A percentile compares a stretch with the other conserved stretches of the same genome.
These are phyloP conservation scores for Exocentrus adspersus DNA, from an alignment of 2,888 invertebrate species.

Conservation along the genomic window DNA sequence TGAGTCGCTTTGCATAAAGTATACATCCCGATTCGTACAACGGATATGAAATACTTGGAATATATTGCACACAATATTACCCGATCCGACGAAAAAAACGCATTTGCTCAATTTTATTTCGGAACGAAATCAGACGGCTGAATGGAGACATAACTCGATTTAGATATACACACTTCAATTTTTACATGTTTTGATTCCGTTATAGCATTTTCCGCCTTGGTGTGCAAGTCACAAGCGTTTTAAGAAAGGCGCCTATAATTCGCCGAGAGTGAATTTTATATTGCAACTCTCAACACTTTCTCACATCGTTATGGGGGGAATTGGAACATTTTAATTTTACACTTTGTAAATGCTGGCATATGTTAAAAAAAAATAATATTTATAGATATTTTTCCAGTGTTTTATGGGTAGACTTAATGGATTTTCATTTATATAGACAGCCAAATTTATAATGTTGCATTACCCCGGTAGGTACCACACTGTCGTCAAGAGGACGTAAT, in stretches of 20 bases:
- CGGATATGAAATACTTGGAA: too few species aligned
- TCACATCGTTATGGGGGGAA: conserved; percentile 5
- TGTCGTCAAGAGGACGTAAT: too few species aligned
- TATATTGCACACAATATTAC: neutral
- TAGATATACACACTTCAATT: conserved; percentile 40
- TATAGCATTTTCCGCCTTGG: conserved; percentile 35
- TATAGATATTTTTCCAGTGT: too few species aligned
- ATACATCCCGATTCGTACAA: too few species aligned
- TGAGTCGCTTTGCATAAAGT: too few species aligned
- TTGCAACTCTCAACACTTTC: conserved; percentile 14
- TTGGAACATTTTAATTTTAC: neutral
- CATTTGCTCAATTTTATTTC: conserved; percentile 38
- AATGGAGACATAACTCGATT: conserved; percentile 42
- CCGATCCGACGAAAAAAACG: conserved; percentile 32
- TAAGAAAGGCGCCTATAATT: conserved; percentile 32
- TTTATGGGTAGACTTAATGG: too few species aligned
- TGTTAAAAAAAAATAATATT: too few species aligned
- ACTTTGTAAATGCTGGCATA: neutral
- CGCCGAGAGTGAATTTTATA: conserved; percentile 31
- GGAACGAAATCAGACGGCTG: conserved; percentile 36
- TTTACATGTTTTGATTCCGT: conserved; percentile 43
- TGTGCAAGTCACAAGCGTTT: conserved; percentile 33
- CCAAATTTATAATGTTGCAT: too few species aligned
- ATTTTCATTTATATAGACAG: too few species aligned
- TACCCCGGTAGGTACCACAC: too few species aligned